phyloP scores from a whole-genome alignment of 2,888 invertebrate genomes.

The Leptinotarsa haldemani region DNA sequence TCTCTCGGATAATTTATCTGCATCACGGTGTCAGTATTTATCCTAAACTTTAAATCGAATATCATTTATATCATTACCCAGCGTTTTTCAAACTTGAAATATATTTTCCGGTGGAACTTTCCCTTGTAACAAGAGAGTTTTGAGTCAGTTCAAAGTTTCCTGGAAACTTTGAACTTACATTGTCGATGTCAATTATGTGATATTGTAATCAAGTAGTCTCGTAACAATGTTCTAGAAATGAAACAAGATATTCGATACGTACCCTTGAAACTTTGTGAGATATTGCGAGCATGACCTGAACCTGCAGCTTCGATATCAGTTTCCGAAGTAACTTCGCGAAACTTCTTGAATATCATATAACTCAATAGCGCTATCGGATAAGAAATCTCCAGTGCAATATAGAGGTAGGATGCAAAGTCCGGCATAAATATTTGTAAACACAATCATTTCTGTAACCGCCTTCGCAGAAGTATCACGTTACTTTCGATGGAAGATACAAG shows the following conservation, averaged over 20 bases:
- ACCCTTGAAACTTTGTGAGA: background rate
- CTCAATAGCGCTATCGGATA: background rate
- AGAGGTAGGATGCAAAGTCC: slow-evolving; percentile 25
- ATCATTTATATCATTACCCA: too few relatives aligned
- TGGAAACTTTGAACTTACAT: background rate
- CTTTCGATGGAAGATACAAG: slow-evolving; percentile 24
- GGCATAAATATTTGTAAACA: slow-evolving; percentile 31
- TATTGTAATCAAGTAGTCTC: background rate
- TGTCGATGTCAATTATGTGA: background rate
- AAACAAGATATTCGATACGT: background rate
- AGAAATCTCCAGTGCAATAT: slow-evolving; percentile 10
- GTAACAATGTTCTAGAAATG: background rate
- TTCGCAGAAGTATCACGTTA: slow-evolving; percentile 35
- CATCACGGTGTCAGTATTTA: too few relatives aligned
- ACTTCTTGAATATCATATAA: slow-evolving; percentile 5
- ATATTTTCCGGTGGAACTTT: too few relatives aligned
- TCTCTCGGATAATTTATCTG: too few relatives aligned
- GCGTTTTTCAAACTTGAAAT: too few relatives aligned
- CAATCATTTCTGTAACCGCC: slow-evolving; percentile 24
- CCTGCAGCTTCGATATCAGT: slow-evolving; percentile 4
- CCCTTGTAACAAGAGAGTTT: too few relatives aligned
- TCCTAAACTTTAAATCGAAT: too few relatives aligned
- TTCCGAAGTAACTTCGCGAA: slow-evolving; percentile 3
- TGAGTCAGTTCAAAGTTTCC: too few relatives aligned
- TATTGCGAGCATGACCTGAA: slow-evolving; percentile 5